Percentiles rank a stretch among this genome's conserved stretches.
Conservation (phyloP, 2,888 invertebrate species). For the Caenorhabditis becei region DNA sequence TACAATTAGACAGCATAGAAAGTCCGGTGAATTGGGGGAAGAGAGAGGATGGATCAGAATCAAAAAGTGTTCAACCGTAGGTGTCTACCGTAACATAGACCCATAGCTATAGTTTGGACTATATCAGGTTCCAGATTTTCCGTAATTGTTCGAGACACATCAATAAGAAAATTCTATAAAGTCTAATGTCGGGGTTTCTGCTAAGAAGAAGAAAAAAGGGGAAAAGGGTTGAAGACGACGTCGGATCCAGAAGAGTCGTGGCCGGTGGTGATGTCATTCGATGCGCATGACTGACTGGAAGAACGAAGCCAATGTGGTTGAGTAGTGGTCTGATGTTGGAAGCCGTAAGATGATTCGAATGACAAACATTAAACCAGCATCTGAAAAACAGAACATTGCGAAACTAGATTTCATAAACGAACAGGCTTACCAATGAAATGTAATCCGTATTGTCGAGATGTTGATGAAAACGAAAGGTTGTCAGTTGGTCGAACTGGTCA, state of each 20-base stretch:
- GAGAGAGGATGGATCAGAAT: constrained; percentile 30
- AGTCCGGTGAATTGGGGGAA: constrained; percentile 49
- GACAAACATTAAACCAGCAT: constrained; percentile 46
- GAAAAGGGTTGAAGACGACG: not conserved
- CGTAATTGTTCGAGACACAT: constrained; percentile 56
- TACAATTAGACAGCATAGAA: constrained; percentile 52
- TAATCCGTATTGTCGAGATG: constrained; percentile 31
- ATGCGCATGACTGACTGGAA: constrained; percentile 11
- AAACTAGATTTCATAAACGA: not conserved
- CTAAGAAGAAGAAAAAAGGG: constrained; percentile 11
- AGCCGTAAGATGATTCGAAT: constrained; percentile 32
- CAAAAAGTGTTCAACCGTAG: constrained; percentile 55
- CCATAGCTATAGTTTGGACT: constrained; percentile 64
- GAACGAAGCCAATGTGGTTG: constrained; percentile 2
- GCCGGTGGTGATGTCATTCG: constrained; percentile 6
- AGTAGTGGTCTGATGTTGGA: constrained; percentile 29
- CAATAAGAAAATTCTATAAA: constrained; percentile 38
- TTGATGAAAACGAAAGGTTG: constrained; percentile 12
- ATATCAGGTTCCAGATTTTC: constrained; percentile 44
- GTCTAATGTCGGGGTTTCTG: constrained; percentile 39
- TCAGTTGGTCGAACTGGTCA: constrained; percentile 31
- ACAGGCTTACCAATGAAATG: constrained; percentile 5
- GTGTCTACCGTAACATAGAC: constrained; percentile 68
- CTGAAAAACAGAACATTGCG: constrained; percentile 5
- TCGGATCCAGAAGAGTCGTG: not conserved